phyloP scores from a whole-genome alignment of 2,113 vertebrate genomes.

The Macquaria australasica region DNA sequence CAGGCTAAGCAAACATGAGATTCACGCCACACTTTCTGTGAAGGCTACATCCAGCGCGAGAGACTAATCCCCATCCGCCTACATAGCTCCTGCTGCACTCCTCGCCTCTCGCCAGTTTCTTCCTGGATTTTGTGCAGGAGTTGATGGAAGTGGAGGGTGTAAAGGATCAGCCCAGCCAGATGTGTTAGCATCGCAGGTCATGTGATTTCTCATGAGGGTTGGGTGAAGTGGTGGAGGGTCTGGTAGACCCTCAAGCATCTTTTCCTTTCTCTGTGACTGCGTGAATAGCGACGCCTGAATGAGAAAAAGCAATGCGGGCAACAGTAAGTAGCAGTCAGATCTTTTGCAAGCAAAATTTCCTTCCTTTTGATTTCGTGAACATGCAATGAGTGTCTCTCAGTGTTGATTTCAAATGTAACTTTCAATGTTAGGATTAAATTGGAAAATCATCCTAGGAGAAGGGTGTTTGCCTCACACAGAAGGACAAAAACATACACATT shows the following conservation, averaged over 20 bases:
- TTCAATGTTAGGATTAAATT: conserved; percentile 3
- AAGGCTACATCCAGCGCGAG: conserved; percentile 55
- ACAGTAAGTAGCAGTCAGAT: conserved; percentile 89
- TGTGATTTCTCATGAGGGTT: conserved; percentile 74
- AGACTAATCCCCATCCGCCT: conserved; percentile 44
- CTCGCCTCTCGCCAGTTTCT: conserved; percentile 18
- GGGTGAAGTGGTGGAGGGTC: conserved; percentile 77
- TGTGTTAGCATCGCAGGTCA: conserved; percentile 72
- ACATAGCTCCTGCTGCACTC: conserved; percentile 26
- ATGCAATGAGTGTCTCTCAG: conserved; percentile 23
- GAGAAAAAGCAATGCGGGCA: conserved; percentile 91
- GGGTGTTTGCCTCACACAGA: conserved; percentile 31
- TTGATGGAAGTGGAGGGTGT: conserved; percentile 56
- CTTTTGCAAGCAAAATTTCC: conserved; percentile 73
- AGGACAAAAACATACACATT: conserved; percentile 36
- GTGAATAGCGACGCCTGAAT: conserved; percentile 87
- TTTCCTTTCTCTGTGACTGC: conserved; percentile 77
- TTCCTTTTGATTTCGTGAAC: conserved; percentile 43
- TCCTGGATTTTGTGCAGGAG: conserved; percentile 59
- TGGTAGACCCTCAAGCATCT: conserved; percentile 73
- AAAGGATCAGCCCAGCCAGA: conserved; percentile 65
- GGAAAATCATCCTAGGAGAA: conserved; percentile 3
- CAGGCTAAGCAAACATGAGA: conserved; percentile 74
- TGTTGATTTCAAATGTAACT: conserved; percentile 41
- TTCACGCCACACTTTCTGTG: conserved; percentile 74